phyloP scores from a whole-genome alignment of 1,140 invertebrate genomes.

The Atta colombica region DNA sequence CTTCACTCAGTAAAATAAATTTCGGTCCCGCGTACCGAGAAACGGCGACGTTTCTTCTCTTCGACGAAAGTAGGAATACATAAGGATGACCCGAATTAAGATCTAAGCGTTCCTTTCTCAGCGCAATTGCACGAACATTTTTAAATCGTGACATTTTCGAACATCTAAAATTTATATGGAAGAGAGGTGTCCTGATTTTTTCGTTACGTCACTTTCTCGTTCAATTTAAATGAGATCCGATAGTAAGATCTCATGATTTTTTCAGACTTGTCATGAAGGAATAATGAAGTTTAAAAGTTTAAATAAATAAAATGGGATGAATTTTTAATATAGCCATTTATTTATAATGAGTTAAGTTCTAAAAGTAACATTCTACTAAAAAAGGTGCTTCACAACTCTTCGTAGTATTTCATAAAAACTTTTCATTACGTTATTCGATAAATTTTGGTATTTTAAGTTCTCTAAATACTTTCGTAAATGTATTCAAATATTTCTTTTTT shows the following conservation, averaged over 20 bases:
- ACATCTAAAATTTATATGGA: not conserved
- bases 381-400: not conserved
- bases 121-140: not conserved
- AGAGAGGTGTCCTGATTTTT: not conserved
- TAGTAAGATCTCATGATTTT: not conserved
- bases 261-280: not conserved
- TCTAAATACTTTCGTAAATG: no score
- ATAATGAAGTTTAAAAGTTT: not conserved
- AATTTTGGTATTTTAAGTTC: not conserved
- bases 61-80: not conserved
- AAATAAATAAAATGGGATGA: not conserved
- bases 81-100: not conserved
- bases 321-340: not conserved
- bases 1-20: conserved; percentile 42
- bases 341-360: not conserved
- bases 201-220: not conserved
- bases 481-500: no score
- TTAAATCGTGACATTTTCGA: not conserved
- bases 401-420: not conserved
- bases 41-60: not conserved
- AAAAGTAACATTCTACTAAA: conserved; percentile 13
- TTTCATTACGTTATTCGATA: not conserved
- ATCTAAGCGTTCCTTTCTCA: not conserved
- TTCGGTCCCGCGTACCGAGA: conserved; percentile 36
- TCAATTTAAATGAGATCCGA: not conserved